Evolutionary conservation across 2,888 invertebrate genomes (phyloP), one percentile per base, ranked within the genome.

Genomic region (Hesperia comma): DNA sequence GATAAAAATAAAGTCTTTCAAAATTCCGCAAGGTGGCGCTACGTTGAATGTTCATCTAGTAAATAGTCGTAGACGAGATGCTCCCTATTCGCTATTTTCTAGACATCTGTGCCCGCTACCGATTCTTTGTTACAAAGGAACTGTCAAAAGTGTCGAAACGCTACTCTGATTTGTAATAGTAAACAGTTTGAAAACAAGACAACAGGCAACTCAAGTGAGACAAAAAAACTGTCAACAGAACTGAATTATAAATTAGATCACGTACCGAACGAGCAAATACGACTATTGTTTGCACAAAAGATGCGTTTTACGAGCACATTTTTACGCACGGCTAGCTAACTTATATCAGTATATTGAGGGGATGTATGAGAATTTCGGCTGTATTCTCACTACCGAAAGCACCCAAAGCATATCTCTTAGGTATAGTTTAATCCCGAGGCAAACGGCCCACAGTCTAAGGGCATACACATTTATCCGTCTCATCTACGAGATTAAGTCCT

Each of bases 401-500:
- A 26, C 26, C 26, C 26, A 26, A 2, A 41, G 41, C 7, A 46
- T 46, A 6, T 15, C 43, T 49, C 19, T 19, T 17, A 26, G 26
- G 17, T n/a, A 19, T 49, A 49, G 19, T 19, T 12, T 19, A 49
- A 49, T 17, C 49, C 19, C 19, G 26, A 58, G 58, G 43, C 26
- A 46, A 41, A 57, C 21, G 21, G 41, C 40, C 41, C 3, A 17
- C 15, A 15, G 46, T 8, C 26, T 60, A 15, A 57, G n/a, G 41
- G 58, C 32, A 10, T 26, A 53, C 6, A 26, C 32, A 53, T 46
- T 17, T 43, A 60, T 60, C 58, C 26, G 43, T 60, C 26, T 46
- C 58, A 60, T 60, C 58, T 17, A 10, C 46, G 15, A 46, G 58
- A 46, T 60, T 46, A 46, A 21, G 53, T 26, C 46, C 32, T 46